These are phyloP conservation scores for Andrena hattorfiana DNA, from an alignment of 2,888 invertebrate species.

Conservation along the genomic window DNA sequence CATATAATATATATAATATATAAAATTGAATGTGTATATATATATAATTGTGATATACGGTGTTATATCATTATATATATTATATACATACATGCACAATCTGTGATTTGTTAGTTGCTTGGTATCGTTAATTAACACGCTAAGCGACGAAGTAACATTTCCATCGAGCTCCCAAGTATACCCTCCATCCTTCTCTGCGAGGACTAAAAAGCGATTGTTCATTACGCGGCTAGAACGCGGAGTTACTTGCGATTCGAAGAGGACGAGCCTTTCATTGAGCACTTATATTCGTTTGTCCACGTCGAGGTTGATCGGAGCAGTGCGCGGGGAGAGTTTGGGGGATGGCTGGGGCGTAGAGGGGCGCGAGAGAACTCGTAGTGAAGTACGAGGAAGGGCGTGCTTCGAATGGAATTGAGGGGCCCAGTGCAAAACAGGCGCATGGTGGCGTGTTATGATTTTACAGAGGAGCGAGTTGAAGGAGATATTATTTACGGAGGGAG, in stretches of 20 bases:
- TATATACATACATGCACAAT: slow-evolving; percentile 56
- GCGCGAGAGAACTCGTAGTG: not conserved
- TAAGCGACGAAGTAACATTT: slow-evolving; percentile 19
- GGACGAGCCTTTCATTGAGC: slow-evolving; percentile 44
- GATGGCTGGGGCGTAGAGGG: not conserved
- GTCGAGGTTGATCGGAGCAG: not conserved
- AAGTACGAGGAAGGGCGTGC: no score
- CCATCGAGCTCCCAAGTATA: not conserved
- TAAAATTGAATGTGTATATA: slow-evolving; percentile 45
- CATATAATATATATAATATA: slow-evolving; percentile 58
- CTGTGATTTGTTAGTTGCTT: slow-evolving; percentile 14
- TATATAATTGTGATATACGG: slow-evolving; percentile 45
- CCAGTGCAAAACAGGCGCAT: no score
- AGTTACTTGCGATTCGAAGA: slow-evolving; percentile 6
- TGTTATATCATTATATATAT: slow-evolving; percentile 51
- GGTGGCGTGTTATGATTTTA: no score
- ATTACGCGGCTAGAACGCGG: slow-evolving; percentile 30
- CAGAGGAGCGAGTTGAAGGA: no score
- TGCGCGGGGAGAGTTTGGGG: slow-evolving; percentile 1
- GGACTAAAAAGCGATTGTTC: slow-evolving; percentile 28
- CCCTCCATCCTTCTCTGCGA: not conserved
- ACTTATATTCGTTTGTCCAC: slow-evolving; percentile 24
- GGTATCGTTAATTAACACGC: slow-evolving; percentile 39
- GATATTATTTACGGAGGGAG: no score
- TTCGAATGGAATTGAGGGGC: no score